phyloP scores from a whole-genome alignment of 2,113 vertebrate species.

The Pterocles orientalis region DNA sequence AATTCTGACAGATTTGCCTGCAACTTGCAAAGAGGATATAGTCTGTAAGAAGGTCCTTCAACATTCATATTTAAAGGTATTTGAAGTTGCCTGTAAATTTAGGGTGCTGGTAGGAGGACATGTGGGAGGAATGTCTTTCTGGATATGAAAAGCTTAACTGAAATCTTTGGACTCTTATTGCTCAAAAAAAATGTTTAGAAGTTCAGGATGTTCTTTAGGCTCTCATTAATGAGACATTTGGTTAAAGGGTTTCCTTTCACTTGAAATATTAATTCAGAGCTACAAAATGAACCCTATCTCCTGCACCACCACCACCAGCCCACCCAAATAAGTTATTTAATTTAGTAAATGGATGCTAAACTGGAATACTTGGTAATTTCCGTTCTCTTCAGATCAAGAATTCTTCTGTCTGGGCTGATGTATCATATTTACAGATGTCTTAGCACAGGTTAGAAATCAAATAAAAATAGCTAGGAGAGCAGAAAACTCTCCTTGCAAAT shows the following conservation, averaged over 20 bases:
- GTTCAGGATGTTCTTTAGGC: background rate
- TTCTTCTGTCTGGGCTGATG: background rate
- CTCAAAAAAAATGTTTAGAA: background rate
- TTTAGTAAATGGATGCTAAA: background rate
- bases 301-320: too few species aligned
- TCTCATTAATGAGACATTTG: constrained; percentile 9
- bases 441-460: background rate
- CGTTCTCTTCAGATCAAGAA: background rate
- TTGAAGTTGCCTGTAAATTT: constrained; percentile 26
- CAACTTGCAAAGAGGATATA: background rate
- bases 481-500: background rate
- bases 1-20: constrained; percentile 35
- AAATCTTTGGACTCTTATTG: constrained; percentile 7
- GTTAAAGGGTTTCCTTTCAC: constrained; percentile 2
- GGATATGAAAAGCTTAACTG: background rate
- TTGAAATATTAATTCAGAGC: background rate
- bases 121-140: constrained; percentile 18
- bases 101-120: constrained; percentile 27
- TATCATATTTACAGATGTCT: background rate
- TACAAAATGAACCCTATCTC: background rate
- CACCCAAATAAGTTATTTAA: background rate
- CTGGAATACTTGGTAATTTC: background rate
- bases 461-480: background rate
- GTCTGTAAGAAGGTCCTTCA: constrained; percentile 27
- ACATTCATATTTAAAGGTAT: constrained; percentile 1